Evolutionary conservation across 2,113 vertebrate species (phyloP), one percentile per base, ranked within the genome.

Genomic region (Martes martes): DNA sequence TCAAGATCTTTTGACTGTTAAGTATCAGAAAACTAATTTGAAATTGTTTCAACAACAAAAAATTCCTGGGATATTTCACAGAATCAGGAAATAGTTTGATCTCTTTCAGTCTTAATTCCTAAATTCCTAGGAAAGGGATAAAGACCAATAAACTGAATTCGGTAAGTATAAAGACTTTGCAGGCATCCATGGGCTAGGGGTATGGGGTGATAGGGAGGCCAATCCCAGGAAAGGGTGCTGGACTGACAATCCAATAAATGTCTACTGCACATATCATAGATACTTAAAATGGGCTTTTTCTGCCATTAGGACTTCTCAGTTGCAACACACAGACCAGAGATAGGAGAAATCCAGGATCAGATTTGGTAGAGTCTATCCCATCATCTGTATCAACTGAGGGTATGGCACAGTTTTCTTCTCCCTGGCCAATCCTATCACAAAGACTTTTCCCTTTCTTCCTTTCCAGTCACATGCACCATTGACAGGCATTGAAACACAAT

Each of bases 51-150:
- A 47, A 83, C 50, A 79, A 88, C 45, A 23, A 67, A 26, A 74
- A 36, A 4, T 82, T 94, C 5, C 42, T 63, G 47, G 16, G 2
- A 15, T 63, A 78, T 61, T 31, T 78, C 31, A 14, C 19, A 79
- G 73, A 94, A 87, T 86, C 71, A 79, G 21, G 23, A 89, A 79
- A 92, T 6, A 81, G 39, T 92, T 55, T 95, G 74, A n/a, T 0
- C 15, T 87, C 36, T 96, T 87, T 69, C 7, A 16, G 7, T 96
- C 74, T 95, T 79, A 82, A 94, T 95, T 92, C 31, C n/a, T 79
- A 50, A 74, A 95, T 55, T 79, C 50, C 42, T 3, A 76, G 13
- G 50, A 33, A 92, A 91, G 42, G 7, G 19, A 86, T 82, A 82
- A 90, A 80, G 23, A 80, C 83, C 73, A 80, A 21, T 61, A 94